Base-by-base conservation (phyloP, 2,888 invertebrate species). In the Odontomyia ornata region DNA sequence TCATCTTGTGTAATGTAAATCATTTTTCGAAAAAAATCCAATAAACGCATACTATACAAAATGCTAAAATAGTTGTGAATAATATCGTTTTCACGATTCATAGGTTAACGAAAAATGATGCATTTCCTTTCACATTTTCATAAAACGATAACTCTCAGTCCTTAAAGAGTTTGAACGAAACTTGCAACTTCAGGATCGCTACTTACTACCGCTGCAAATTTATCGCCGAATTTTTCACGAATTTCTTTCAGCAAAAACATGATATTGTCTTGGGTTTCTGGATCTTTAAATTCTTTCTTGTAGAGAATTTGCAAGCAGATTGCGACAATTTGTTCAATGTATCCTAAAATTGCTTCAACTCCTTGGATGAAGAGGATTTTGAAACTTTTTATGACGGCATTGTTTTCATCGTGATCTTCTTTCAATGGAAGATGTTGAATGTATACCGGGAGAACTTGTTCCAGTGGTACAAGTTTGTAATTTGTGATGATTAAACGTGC, bases 351-450 rank as follows among this genome's bases (percentile, higher is more conserved):
- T 77, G 89, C 83, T 27, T 89, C 87, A 82, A 90, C 89, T 1
- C 91, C 90, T 79, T 89, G 88, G 81, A 89, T 88, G 82, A 92
- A 93, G 13, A 94, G 87, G 13, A 88, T 85, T 72, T 88, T 87
- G 79, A 94, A 88, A 82, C 92, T 91, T 80, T 89, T 90, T 79
- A 91, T 91, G 11, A 94, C 89, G 7, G 93, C 90, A 73, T 89
- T 88, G 82, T 93, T 92, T 84, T 95, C 95, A 80, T 91, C 91
- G 80, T 90, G 90, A 84, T 95, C 95, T 84, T 92, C 91, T 78
- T 91, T 89, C 69, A 95, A 84, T 0, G 95, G 95, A 77, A 95
- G 86, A 84, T 91, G 90, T 81, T 90, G 89, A 1, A 94, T 85
- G 77, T 93, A 90, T 9, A 91, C 92, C 0, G 93, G 92, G 79